Base-by-base conservation (phyloP, 2,888 invertebrate genomes). In the Idaea dimidiata region DNA sequence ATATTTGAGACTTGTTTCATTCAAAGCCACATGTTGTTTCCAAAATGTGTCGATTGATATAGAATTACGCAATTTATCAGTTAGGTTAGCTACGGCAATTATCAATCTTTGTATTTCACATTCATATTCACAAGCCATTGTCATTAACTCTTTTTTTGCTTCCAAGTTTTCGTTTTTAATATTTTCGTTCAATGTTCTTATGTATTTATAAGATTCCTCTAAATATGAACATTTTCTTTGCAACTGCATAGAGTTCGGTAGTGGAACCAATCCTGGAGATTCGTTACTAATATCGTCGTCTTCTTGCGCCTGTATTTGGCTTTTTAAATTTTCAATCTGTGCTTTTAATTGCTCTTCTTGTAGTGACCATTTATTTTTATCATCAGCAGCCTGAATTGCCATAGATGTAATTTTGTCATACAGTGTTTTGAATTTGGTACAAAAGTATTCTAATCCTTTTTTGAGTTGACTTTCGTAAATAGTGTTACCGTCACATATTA, bases 1-100 rank as follows among this genome's bases (percentile, higher is more conserved):
- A 70, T 94, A 93, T 75, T 95, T 95, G 17, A 89, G 75, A 2
- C 85, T 80, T n/a, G 87, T 73, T 62, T 94, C 90, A 66, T 93
- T 93, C 56, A 94, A 83, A 59, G 88, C 84, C 57, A 86, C 84
- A 78, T 93, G 93, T 71, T 94, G 84, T 72, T 94, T 93, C 77
- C 91, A 88, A 79, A 94, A 93, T 33, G 89, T 72, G 4, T 91
- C 84, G 16, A 86, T 74, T 58, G 93, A 86, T 56, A 95, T 82
- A 16, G 89, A 91, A 67, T 83, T 86, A 4, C 91, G 83, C 58
- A 94, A 72, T 76, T 87, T 93, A 67, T 93, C 93, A 53, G 87
- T 88, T 18, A 94, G 74, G 54, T 85, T 86, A 1, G 85, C 76
- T 17, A 88, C 71, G 3, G 79, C 68, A 14, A 90, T 70, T 58